These are phyloP conservation scores for zebrafish (Danio rerio) DNA, from an alignment of 2,113 vertebrate genomes.

Conservation along the genomic window GRCz12tu NC_133179.1:24943001-24943500, in stretches of 20 bases:
- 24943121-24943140: neutral
- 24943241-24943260: conserved; percentile 10
- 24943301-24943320: conserved; percentile 16
- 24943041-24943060: too few species aligned
- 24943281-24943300: neutral
- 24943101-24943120: neutral
- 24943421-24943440: conserved; percentile 8
- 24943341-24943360: conserved; percentile 38
- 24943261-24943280: conserved; percentile 33
- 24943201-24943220: neutral
- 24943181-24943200: neutral
- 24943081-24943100: neutral
- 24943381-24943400: conserved; percentile 23
- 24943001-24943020: too few species aligned
- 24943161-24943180: neutral
- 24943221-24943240: neutral
- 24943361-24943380: conserved; percentile 41
- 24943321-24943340: conserved; percentile 45
- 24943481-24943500: neutral
- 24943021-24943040: too few species aligned
- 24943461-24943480: neutral
- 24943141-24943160: neutral
- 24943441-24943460: neutral
- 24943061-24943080: too few species aligned
- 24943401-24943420: conserved; percentile 20